Percentiles rank a stretch among this genome's conserved stretches.
Evolutionary conservation across 2,797 vertebrate genomes (phyloP).

Genomic region (Mormyrus hasselquistii): DNA sequence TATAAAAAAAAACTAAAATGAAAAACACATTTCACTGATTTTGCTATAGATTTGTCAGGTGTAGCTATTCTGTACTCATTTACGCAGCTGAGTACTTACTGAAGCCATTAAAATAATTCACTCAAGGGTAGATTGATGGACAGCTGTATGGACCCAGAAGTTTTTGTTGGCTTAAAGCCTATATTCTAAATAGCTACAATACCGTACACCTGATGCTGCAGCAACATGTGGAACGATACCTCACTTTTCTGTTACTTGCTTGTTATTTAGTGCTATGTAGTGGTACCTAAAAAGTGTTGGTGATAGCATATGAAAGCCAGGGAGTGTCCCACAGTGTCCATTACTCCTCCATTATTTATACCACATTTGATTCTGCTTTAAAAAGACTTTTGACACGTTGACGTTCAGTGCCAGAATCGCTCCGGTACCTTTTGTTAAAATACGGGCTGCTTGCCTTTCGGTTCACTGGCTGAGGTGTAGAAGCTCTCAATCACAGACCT

Average conservation of each 20-base stretch:
- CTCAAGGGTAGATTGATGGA: background rate
- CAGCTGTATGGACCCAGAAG: background rate
- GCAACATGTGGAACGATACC: background rate
- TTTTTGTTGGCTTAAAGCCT: background rate
- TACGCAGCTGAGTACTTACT: constrained; percentile 1
- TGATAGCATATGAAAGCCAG: background rate
- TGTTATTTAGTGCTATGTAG: background rate
- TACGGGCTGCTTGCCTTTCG: background rate
- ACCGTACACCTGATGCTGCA: background rate
- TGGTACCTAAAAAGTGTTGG: background rate
- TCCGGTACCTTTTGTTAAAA: background rate
- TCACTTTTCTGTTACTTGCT: background rate
- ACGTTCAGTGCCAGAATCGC: background rate
- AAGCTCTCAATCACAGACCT: background rate
- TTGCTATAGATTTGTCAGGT: constrained; percentile 5
- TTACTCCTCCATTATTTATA: constrained; percentile 11
- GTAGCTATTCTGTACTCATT: background rate
- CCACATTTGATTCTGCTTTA: background rate
- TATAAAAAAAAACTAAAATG: background rate
- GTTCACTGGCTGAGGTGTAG: background rate
- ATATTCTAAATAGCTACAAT: background rate
- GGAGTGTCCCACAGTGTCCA: background rate
- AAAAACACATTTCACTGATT: background rate
- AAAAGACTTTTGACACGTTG: constrained; percentile 11
- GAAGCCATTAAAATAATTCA: constrained; percentile 1